Percentiles rank a stretch among this genome's conserved stretches.
phyloP scores from a whole-genome alignment of 37 sponge, comb jelly and placozoan genomes.

The Theonella swinhoei region DNA sequence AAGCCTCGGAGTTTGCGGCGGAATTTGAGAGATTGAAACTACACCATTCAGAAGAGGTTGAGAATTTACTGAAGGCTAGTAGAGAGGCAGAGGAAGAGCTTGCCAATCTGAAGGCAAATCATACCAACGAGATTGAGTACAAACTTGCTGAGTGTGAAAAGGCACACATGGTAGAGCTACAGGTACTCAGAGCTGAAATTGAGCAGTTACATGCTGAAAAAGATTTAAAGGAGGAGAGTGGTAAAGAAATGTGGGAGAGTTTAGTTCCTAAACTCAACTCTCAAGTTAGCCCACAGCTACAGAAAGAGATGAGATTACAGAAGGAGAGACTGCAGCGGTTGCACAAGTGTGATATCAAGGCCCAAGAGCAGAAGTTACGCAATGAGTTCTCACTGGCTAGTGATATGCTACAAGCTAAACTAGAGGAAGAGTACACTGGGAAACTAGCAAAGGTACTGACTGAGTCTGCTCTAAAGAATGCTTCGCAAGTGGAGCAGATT shows the following conservation, averaged over 20 bases:
- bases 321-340: constrained; percentile 15
- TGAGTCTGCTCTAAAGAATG: constrained; percentile 4
- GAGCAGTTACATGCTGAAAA: not conserved
- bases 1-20: constrained; percentile 1
- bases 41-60: constrained; percentile 2
- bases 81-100: not conserved
- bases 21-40: constrained; percentile 15
- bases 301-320: constrained; percentile 11
- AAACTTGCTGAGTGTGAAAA: not conserved
- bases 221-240: not conserved
- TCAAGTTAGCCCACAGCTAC: not conserved
- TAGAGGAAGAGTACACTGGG: constrained; percentile 19
- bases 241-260: not conserved
- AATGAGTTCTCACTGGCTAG: constrained; percentile 2
- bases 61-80: not conserved
- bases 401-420: not conserved
- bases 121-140: not conserved
- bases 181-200: not conserved
- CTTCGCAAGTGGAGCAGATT: constrained; percentile 16
- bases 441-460: not conserved
- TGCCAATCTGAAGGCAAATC: not conserved
- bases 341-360: not conserved
- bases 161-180: not conserved
- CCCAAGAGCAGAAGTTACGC: constrained; percentile 21
- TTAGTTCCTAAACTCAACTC: not conserved